A percentile compares a stretch with the other conserved stretches of the same genome.
Evolutionary conservation across 1,140 invertebrate genomes (phyloP).

Genomic region (Harpegnathos saltator): DNA sequence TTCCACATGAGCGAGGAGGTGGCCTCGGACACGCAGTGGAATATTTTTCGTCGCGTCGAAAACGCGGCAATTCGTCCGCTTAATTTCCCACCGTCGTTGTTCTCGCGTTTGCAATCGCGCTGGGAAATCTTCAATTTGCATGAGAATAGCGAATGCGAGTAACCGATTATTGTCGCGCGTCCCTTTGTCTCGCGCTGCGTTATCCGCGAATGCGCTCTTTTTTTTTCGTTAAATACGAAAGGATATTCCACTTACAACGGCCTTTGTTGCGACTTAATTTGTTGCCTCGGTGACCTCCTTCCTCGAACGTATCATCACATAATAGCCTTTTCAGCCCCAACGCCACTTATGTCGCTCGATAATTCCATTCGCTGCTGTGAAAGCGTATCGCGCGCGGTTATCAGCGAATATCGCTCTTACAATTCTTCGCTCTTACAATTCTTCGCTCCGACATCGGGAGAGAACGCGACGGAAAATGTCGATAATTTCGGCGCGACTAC

Average conservation of each 20-base stretch:
- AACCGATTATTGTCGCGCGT: neutral
- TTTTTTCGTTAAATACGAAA: conserved; percentile 34
- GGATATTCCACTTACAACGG: conserved; percentile 11
- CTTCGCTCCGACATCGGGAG: neutral
- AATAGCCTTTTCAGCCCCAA: conserved; percentile 45
- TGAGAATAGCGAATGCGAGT: neutral
- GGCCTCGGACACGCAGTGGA: too few relatives aligned
- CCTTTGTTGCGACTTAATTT: conserved; percentile 58
- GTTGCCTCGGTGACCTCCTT: conserved; percentile 56
- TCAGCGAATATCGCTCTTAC: conserved; percentile 49
- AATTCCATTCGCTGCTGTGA: conserved; percentile 48
- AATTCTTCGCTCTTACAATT: neutral
- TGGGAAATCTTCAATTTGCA: conserved; percentile 16
- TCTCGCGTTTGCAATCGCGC: conserved; percentile 1
- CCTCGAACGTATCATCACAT: conserved; percentile 36
- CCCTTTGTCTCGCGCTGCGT: neutral
- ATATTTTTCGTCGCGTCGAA: conserved; percentile 2
- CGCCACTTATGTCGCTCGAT: conserved; percentile 54
- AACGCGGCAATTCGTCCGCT: conserved; percentile 4
- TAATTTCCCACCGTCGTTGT: conserved; percentile 25
- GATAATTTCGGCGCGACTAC: neutral
- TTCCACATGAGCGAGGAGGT: neutral
- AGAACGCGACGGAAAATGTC: neutral
- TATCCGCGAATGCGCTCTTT: conserved; percentile 2
- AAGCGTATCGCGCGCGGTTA: conserved; percentile 44